Evolutionary conservation across 2,888 invertebrate species (phyloP).

Genomic region (Litoditis marina): DNA sequence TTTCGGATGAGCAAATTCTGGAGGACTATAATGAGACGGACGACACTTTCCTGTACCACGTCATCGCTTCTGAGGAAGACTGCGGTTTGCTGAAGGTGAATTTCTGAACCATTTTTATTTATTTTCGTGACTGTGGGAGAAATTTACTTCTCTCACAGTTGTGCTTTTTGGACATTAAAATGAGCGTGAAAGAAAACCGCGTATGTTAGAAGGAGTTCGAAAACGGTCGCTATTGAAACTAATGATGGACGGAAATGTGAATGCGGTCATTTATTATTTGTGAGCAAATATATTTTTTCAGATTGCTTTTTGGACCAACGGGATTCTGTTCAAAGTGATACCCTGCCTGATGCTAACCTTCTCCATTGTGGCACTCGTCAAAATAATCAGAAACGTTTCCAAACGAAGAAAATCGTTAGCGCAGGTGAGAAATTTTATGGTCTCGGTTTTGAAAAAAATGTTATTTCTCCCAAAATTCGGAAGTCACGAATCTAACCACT

Average conservation of each 20-base stretch:
- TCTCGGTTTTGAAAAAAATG: no score
- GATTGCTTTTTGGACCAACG: conserved; percentile 60
- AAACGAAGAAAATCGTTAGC: conserved; percentile 51
- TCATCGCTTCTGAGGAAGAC: conserved; percentile 34
- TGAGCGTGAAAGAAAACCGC: no score
- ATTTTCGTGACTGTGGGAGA: no score
- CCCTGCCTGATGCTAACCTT: conserved; percentile 59
- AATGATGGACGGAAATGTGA: no score
- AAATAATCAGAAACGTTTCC: conserved; percentile 58
- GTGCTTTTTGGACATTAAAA: no score
- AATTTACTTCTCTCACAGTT: no score
- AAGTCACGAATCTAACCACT: no score
- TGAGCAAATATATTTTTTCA: no score
- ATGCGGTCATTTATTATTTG: no score
- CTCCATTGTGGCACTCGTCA: conserved; percentile 56
- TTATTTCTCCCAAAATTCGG: no score
- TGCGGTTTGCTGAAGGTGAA: conserved; percentile 38
- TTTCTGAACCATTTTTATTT: background rate
- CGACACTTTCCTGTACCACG: conserved; percentile 24
- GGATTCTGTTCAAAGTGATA: conserved; percentile 60
- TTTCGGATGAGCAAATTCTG: conserved; percentile 1
- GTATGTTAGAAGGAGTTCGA: no score
- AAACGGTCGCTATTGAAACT: no score
- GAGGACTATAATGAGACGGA: conserved; percentile 6
- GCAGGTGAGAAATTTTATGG: conserved; percentile 30